These are phyloP conservation scores for Glyphotaelius pellucidus DNA, from an alignment of 2,888 invertebrate genomes.

Conservation along the genomic window DNA sequence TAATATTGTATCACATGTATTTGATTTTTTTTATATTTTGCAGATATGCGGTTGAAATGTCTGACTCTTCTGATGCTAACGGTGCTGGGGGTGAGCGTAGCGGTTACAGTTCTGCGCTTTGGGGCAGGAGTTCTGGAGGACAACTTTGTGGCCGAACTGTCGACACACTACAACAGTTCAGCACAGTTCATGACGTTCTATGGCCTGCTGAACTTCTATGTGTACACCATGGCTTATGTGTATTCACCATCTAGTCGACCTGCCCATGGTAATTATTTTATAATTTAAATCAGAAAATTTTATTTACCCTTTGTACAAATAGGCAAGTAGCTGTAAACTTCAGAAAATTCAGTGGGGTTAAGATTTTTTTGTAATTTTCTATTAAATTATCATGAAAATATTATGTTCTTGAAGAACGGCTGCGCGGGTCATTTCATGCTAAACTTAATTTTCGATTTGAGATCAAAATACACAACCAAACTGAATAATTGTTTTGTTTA, in stretches of 20 bases:
- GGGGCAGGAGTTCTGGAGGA: slow-evolving; percentile 94
- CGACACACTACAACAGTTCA: slow-evolving; percentile 92
- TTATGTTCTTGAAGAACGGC: too few species aligned
- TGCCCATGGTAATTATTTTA: slow-evolving; percentile 83
- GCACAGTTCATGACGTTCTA: slow-evolving; percentile 98
- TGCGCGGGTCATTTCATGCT: too few species aligned
- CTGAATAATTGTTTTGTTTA: too few species aligned
- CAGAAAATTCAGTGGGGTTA: too few species aligned
- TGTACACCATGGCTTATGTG: slow-evolving; percentile 95
- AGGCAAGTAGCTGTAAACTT: too few species aligned
- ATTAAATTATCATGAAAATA: too few species aligned
- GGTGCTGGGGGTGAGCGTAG: slow-evolving; percentile 84
- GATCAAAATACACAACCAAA: too few species aligned
- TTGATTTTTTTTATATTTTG: slow-evolving; percentile 68
- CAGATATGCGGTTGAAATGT: slow-evolving; percentile 95
- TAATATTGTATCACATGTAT: background rate
- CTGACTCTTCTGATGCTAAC: slow-evolving; percentile 90
- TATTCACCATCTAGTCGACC: slow-evolving; percentile 92
- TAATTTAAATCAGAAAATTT: background rate
- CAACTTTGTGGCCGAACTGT: slow-evolving; percentile 93
- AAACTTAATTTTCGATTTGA: too few species aligned
- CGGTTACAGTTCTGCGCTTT: slow-evolving; percentile 89
- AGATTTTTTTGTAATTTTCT: too few species aligned
- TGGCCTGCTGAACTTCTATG: slow-evolving; percentile 94
- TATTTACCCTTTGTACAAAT: too few species aligned